These are phyloP conservation scores for Catocala nupta DNA, from an alignment of 2,888 invertebrate species.

Conservation along the genomic window DNA sequence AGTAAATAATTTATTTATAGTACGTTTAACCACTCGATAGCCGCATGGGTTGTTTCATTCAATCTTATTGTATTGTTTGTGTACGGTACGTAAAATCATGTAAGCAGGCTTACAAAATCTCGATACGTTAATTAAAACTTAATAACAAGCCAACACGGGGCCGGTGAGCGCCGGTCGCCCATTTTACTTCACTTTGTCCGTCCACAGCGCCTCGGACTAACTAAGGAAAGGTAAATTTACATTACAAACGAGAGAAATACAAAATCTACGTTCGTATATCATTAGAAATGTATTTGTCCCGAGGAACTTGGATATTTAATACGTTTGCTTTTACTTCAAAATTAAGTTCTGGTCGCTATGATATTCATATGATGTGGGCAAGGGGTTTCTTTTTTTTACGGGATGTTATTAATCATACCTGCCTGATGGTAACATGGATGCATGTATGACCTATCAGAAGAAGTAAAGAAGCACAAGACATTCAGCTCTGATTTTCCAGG, in stretches of 20 bases:
- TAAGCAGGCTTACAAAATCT: constrained; percentile 37
- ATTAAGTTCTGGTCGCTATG: constrained; percentile 30
- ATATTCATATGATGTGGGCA: neutral
- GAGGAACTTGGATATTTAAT: constrained; percentile 58
- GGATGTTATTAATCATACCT: too few relatives aligned
- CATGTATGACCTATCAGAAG: too few relatives aligned
- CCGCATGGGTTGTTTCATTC: too few relatives aligned
- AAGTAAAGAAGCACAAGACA: too few relatives aligned
- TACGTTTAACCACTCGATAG: too few relatives aligned
- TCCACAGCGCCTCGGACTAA: constrained; percentile 61
- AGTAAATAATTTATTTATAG: too few relatives aligned
- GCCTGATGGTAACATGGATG: too few relatives aligned
- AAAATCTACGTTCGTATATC: constrained; percentile 61
- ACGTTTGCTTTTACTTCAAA: constrained; percentile 44
- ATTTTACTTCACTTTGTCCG: constrained; percentile 59
- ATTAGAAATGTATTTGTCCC: constrained; percentile 62
- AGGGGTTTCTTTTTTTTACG: too few relatives aligned
- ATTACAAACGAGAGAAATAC: constrained; percentile 75
- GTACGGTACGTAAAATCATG: constrained; percentile 24
- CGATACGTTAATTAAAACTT: constrained; percentile 60
- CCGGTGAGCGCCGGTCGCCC: constrained; percentile 50
- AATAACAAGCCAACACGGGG: constrained; percentile 52
- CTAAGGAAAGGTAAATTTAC: constrained; percentile 76
- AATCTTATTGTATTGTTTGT: constrained; percentile 14
- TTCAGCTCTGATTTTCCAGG: too few relatives aligned